Percentiles rank a stretch among this genome's conserved stretches.
phyloP scores from a whole-genome alignment of 2,113 vertebrate species.

The Taurulus bubalis region DNA sequence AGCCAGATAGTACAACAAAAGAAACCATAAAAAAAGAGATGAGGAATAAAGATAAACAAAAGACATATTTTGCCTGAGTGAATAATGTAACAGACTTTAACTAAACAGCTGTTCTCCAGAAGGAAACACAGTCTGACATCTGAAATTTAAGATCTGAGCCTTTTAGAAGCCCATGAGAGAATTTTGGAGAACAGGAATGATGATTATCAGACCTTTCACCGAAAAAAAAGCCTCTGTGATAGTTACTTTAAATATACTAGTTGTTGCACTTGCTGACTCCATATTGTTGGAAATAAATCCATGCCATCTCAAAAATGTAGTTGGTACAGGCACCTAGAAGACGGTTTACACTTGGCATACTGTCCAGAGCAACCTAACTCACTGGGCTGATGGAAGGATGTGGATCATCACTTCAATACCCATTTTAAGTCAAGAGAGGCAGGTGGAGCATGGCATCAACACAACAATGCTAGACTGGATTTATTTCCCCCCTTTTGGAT shows the following conservation, averaged over 20 bases:
- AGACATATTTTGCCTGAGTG: conserved; percentile 32
- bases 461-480: conserved; percentile 41
- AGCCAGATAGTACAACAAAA: conserved; percentile 11
- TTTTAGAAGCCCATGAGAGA: conserved; percentile 16
- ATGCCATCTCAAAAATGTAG: conserved; percentile 17
- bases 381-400: neutral
- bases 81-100: conserved; percentile 63
- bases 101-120: conserved; percentile 19
- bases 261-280: conserved; percentile 12
- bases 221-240: neutral
- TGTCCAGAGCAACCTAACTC: conserved; percentile 12
- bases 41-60: conserved; percentile 9
- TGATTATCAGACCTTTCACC: neutral
- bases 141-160: conserved; percentile 7
- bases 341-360: conserved; percentile 8
- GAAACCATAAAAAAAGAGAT: neutral
- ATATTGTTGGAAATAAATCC: conserved; percentile 31
- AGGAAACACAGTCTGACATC: conserved; percentile 10
- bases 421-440: neutral
- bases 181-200: conserved; percentile 9
- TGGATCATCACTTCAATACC: conserved; percentile 22
- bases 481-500: neutral
- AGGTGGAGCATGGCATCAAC: conserved; percentile 38
- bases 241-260: conserved; percentile 6
- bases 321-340: conserved; percentile 9